phyloP scores from a whole-genome alignment of 2,888 invertebrate species.

The Sphaerophoria rueppellii region DNA sequence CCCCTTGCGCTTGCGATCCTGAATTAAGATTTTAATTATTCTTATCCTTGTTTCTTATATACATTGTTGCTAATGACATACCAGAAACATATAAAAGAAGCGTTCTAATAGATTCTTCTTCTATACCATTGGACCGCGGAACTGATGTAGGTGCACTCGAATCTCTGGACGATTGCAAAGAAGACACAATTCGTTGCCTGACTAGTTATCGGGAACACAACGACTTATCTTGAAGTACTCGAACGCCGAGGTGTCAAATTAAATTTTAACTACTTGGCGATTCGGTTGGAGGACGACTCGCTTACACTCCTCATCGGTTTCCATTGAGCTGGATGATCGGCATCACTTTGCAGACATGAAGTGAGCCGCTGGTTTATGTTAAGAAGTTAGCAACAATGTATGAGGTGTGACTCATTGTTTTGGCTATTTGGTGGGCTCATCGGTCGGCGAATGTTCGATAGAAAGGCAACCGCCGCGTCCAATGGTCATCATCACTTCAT shows the following conservation, averaged over 20 bases:
- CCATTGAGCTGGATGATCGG: constrained; percentile 7
- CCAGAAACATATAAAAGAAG: constrained; percentile 37
- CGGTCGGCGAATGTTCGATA: background rate
- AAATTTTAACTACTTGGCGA: constrained; percentile 41
- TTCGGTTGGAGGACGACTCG: constrained; percentile 25
- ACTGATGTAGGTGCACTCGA: background rate
- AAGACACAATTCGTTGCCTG: constrained; percentile 13
- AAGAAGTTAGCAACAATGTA: constrained; percentile 41
- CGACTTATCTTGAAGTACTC: constrained; percentile 22
- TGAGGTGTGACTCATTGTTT: constrained; percentile 22
- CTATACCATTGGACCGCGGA: background rate
- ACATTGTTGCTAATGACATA: constrained; percentile 55
- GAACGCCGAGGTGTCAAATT: constrained; percentile 46
- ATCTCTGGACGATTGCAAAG: background rate
- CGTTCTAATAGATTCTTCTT: constrained; percentile 32
- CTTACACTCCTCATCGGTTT: constrained; percentile 24
- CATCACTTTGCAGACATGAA: background rate
- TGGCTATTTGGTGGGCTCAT: constrained; percentile 4
- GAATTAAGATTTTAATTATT: constrained; percentile 1
- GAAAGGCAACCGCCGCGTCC: constrained; percentile 5
- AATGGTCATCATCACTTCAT: constrained; percentile 11
- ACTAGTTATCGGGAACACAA: constrained; percentile 38
- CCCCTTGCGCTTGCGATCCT: background rate
- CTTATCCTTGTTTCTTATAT: constrained; percentile 15
- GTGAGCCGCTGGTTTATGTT: background rate